Conservation (phyloP, 2,888 invertebrate genomes). For the Drosophila meridiana region DNA sequence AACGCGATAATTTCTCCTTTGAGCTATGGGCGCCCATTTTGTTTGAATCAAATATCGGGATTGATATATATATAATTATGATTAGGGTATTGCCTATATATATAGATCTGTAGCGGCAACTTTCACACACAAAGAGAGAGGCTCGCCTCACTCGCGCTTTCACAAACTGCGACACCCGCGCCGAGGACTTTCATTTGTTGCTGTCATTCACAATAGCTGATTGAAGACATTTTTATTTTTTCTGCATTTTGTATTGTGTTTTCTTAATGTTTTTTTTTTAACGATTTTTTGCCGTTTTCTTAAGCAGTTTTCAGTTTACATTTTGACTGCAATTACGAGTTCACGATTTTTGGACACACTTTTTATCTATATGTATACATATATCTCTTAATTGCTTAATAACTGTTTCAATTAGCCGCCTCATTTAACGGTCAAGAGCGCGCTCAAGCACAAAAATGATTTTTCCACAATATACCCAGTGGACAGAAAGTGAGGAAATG, state of each 20-base stretch:
- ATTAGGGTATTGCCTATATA: neutral
- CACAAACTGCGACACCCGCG: slow-evolving; percentile 53
- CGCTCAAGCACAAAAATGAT: slow-evolving; percentile 36
- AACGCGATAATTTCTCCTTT: slow-evolving; percentile 90
- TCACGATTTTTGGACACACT: slow-evolving; percentile 18
- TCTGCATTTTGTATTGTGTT: slow-evolving; percentile 26
- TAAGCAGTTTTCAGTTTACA: neutral
- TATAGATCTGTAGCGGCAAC: slow-evolving; percentile 43
- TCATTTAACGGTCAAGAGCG: slow-evolving; percentile 52
- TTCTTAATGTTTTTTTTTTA: slow-evolving; percentile 16
- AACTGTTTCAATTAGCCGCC: slow-evolving; percentile 60
- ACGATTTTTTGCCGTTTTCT: slow-evolving; percentile 3
- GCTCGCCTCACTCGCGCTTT: slow-evolving; percentile 12
- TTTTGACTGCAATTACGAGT: slow-evolving; percentile 43
- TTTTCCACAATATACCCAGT: slow-evolving; percentile 15
- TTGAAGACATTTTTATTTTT: slow-evolving; percentile 55
- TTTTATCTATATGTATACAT: slow-evolving; percentile 34
- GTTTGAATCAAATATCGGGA: neutral
- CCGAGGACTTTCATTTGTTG: slow-evolving; percentile 56
- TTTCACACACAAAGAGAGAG: slow-evolving; percentile 46
- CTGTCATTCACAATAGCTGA: slow-evolving; percentile 58
- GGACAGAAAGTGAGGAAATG: no score
- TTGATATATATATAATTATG: slow-evolving; percentile 1
- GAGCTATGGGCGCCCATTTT: slow-evolving; percentile 91
- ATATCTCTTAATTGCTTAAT: slow-evolving; percentile 57